Base-by-base conservation (phyloP, 2,797 vertebrate species). In the Platalea minor region DNA sequence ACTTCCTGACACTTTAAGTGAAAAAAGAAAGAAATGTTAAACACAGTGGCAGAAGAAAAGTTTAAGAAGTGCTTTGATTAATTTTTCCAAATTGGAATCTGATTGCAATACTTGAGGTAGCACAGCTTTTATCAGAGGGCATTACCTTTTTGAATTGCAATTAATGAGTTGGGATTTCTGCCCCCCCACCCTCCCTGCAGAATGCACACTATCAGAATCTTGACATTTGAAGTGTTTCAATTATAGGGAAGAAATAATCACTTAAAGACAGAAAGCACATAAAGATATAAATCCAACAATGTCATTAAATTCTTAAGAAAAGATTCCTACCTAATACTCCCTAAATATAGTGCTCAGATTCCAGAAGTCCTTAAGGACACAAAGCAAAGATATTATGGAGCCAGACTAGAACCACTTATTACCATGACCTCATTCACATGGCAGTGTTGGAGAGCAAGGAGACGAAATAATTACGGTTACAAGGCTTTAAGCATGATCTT, bases 11-110 rank as follows among this genome's bases (percentile, higher is more conserved):
- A 73, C 57, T 90, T 86, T 20, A 13, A 65, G 63, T 43, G 68
- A 85, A 85, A 93, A 96, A 83, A 92, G 86, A 93, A 95, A 91
- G 57, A 76, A 86, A 89, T 57, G 51, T 93, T 85, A 89, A 89
- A 91, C n/a, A 53, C 17, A 20, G 73, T 54, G 53, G 68, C 67
- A 88, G 50, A 73, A 95, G 53, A 64, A 87, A 95, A 75, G 46
- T 51, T 89, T 59, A 92, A 93, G 78, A 92, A 93, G 78, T 59
- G 35, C n/a, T 14, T 80, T 59, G 53, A 91, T 73, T 88, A 5
- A n/a, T 77, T 93, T 89, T 89, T 74, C 61, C 53, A 63, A 50
- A 41, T 41, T 51, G 43, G 72, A 73, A 60, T 76, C 60, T 90
- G 87, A 76, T 53, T 13, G 77, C 43, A 61, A 24, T 74, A 65